These are phyloP conservation scores for Prionailurus viverrinus DNA, from an alignment of 2,113 vertebrate genomes.

Conservation along the genomic window DNA sequence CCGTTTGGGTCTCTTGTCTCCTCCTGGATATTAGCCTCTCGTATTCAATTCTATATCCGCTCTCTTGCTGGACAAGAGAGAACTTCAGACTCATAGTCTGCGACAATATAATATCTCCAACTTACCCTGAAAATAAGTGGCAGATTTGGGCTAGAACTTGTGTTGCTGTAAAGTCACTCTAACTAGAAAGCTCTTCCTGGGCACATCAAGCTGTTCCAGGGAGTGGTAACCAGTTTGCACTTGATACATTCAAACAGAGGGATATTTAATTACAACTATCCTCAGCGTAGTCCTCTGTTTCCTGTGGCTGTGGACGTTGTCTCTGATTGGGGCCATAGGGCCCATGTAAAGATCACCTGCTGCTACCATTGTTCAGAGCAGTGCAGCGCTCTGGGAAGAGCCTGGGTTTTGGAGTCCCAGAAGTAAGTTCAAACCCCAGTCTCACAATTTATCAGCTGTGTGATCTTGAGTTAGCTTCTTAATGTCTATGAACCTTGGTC, in stretches of 20 bases:
- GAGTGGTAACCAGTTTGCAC: neutral
- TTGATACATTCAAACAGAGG: neutral
- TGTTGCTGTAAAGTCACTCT: neutral
- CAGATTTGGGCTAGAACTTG: neutral
- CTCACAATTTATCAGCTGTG: neutral
- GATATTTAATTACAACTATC: neutral
- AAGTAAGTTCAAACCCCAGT: neutral
- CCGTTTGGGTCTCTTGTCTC: too few species aligned
- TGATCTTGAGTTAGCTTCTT: slow-evolving; percentile 55
- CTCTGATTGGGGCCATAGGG: neutral
- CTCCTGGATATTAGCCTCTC: too few species aligned
- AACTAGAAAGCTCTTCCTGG: neutral
- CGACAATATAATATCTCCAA: neutral
- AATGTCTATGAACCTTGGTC: neutral
- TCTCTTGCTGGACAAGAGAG: too few species aligned
- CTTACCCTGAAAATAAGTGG: neutral
- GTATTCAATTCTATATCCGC: too few species aligned
- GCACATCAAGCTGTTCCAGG: neutral
- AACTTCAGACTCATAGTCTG: too few species aligned
- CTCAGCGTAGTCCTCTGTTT: neutral
- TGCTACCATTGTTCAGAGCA: neutral
- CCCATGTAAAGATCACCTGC: neutral
- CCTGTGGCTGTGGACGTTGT: neutral
- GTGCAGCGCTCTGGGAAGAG: neutral
- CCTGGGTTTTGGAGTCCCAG: neutral